phyloP scores from a whole-genome alignment of 2,797 vertebrate species.

The Pangasius krempfi region DNA sequence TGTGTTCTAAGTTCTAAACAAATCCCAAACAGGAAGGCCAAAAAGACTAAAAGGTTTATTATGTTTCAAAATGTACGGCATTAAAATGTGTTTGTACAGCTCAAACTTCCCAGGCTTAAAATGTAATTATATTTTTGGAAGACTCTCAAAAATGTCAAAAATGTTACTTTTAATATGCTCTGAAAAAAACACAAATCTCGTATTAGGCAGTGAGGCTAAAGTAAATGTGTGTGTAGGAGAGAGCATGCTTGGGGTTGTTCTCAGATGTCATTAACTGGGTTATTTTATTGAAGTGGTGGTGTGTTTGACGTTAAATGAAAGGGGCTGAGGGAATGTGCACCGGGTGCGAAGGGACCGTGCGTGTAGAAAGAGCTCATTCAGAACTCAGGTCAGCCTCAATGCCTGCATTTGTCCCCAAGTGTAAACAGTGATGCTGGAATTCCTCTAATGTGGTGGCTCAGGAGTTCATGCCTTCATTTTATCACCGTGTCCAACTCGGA shows the following conservation, averaged over 20 bases:
- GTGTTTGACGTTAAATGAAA: slow-evolving; percentile 80
- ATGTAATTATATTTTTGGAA: slow-evolving; percentile 28
- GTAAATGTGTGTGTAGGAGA: neutral
- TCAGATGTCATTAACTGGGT: slow-evolving; percentile 58
- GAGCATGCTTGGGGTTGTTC: slow-evolving; percentile 7
- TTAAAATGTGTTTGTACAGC: neutral
- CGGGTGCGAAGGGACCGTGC: slow-evolving; percentile 48
- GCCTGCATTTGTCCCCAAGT: slow-evolving; percentile 78
- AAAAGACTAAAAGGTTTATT: neutral
- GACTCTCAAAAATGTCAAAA: slow-evolving; percentile 22
- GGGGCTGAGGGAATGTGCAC: slow-evolving; percentile 68
- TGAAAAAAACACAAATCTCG: neutral
- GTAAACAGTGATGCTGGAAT: slow-evolving; percentile 77
- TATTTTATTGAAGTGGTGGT: slow-evolving; percentile 81
- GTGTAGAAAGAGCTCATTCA: slow-evolving; percentile 81
- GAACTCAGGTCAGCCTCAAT: slow-evolving; percentile 73
- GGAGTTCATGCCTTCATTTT: slow-evolving; percentile 49
- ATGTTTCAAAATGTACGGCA: neutral
- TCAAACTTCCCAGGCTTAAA: neutral
- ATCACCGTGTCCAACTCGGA: slow-evolving; percentile 45
- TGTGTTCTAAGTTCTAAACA: neutral
- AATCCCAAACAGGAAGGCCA: neutral
- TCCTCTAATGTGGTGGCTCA: slow-evolving; percentile 76
- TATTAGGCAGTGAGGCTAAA: slow-evolving; percentile 6
- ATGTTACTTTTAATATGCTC: slow-evolving; percentile 4